Percentiles rank a stretch among this genome's conserved stretches.
Evolutionary conservation across 2,888 invertebrate genomes (phyloP).

Genomic region (Formica aserva): DNA sequence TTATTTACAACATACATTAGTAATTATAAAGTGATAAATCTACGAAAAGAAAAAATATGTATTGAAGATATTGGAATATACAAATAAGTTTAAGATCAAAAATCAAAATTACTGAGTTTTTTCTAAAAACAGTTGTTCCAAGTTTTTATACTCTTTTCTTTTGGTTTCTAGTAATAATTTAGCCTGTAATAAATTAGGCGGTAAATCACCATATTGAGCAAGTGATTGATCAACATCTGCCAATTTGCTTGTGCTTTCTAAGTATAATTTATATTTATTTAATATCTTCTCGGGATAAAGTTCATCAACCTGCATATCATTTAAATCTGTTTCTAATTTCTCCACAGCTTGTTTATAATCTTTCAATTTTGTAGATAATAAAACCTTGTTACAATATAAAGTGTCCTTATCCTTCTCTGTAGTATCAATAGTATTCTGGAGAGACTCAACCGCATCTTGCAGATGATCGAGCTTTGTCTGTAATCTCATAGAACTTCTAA

Average conservation of each 20-base stretch:
- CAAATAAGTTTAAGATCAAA: neutral
- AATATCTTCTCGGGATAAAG: conserved; percentile 74
- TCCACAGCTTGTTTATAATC: conserved; percentile 78
- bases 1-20: conserved; percentile 59
- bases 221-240: conserved; percentile 74
- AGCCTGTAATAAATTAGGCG: conserved; percentile 82
- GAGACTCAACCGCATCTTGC: conserved; percentile 67
- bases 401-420: conserved; percentile 69
- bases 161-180: conserved; percentile 78
- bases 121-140: conserved; percentile 72
- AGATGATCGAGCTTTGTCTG: conserved; percentile 73
- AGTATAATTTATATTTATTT: conserved; percentile 75
- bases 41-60: neutral
- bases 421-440: conserved; percentile 67
- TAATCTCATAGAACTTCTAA: conserved; percentile 71
- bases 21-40: too few species aligned
- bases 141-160: conserved; percentile 75
- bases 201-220: conserved; percentile 78
- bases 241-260: conserved; percentile 75
- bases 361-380: conserved; percentile 75
- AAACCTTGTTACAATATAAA: conserved; percentile 70
- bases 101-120: conserved; percentile 64
- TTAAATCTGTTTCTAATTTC: conserved; percentile 74
- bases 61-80: conserved; percentile 3
- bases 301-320: conserved; percentile 73